Base-by-base conservation (phyloP, 2,888 invertebrate species). In the Drosophila cognata region DNA sequence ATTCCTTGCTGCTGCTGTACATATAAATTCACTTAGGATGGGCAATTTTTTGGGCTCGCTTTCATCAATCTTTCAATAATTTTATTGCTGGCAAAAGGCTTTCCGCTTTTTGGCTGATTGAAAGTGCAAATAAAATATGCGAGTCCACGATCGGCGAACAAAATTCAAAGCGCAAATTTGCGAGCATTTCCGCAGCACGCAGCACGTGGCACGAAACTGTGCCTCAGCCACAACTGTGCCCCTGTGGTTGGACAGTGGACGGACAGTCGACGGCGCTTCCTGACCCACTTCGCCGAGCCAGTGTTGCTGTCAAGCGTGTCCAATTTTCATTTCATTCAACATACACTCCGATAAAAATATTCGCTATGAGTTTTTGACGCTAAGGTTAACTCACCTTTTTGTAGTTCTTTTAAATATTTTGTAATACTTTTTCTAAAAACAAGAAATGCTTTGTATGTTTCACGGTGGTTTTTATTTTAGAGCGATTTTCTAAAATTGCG, bases 71-170 rank as follows among this genome's bases (percentile, higher is more conserved):
- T 79, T 72, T 68, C 76, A 85, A 82, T 82, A 88, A 80, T 86
- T 87, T 78, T 72, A 78, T 78, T 77, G 74, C 74, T 53, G 66
- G 61, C 63, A 71, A 71, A 62, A 77, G 70, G 66, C 75, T 72
- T 72, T 88, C 79, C 83, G 81, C 66, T 81, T 76, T 79, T 66
- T 53, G 66, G 66, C 78, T 84, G 87, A 87, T 87, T 87, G 89
- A 86, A 83, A 75, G 75, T 60, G 72, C 86, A 75, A 86, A 87
- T 90, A 88, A 86, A 88, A 86, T 84, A 88, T 88, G 84, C 87
- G 77, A 83, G 74, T 71, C 74, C 86, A 88, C 88, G 89, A 88
- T 88, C 86, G 71, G 31, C 67, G 48, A 25, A 53, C 41, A 33
- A 81, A 89, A 88, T 82, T 81, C 88, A 73, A 79, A 82, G 84